Evolutionary conservation across 2,888 invertebrate species (phyloP), one percentile per base, ranked within the genome.

Genomic region (Lithophane socia): DNA sequence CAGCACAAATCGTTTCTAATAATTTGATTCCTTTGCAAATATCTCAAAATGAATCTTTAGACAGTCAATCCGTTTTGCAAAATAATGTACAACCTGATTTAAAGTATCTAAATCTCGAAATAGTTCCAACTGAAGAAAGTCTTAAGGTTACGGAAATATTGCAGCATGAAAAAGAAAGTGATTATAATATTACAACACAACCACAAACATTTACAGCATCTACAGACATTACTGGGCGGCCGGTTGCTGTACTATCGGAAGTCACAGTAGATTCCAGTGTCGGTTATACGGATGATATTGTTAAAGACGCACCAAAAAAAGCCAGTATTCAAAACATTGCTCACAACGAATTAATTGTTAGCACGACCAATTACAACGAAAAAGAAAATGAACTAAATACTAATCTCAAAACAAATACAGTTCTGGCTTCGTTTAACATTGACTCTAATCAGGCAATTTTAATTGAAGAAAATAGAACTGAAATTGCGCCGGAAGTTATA

Each of bases 361-460:
- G 95, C 65, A 97, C 97, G 88, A 95, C 97, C 24, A 93, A 97
- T 82, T 91, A 91, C 47, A 97, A 96, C 80, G 98, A 98, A 94
- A 96, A 95, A 81, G 98, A 98, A 95, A 93, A 91, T 68, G 69
- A 42, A 47, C 82, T 94, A 79, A 77, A 90, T 75, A 69, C 82
- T 64, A 70, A 83, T 58, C 75, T 75, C 3, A 87, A 85, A 79
- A 92, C 93, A 9, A 91, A 86, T 75, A 76, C 87, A 37, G 89
- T 82, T 44, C 84, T 87, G 65, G 94, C 95, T 29, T 86, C 87
- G 21, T 71, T 92, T 2, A 92, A 92, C 78, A 80, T 95, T 63
- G 92, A 94, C 86, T 91, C 94, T 12, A 96, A 93, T 78, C 93
- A 97, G 78, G 96, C 97, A 61, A 85, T 97, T 76, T 92, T 96